Evolutionary conservation across 2,113 vertebrate species (phyloP).

Genomic region (Oreotrochilus melanogaster): DNA sequence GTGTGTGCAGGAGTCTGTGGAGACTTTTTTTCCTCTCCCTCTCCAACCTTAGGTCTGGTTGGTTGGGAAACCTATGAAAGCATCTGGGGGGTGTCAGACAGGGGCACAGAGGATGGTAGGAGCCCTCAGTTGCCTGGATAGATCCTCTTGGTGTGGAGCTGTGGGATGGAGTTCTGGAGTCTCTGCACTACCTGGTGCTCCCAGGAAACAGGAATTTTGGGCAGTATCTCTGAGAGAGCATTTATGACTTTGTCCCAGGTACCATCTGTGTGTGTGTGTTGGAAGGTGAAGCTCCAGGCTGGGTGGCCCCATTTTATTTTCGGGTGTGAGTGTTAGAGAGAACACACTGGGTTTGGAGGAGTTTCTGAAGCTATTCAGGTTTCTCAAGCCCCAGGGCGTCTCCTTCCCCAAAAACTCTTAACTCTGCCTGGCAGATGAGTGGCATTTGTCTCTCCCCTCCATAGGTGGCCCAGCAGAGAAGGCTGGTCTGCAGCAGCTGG

Average conservation of each 20-base stretch:
- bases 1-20: neutral
- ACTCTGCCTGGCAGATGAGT: neutral
- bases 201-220: accelerated
- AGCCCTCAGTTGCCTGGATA: neutral
- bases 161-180: neutral
- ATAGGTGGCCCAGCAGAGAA: constrained; percentile 91
- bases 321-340: neutral
- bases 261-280: accelerated
- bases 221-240: neutral
- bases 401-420: neutral
- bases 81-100: neutral
- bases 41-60: neutral
- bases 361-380: neutral
- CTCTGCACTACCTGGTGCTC: neutral
- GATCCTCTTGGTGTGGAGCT: neutral
- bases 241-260: neutral
- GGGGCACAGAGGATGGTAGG: neutral
- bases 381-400: neutral
- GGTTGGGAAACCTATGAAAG: neutral
- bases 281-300: neutral
- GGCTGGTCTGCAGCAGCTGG: constrained; percentile 91
- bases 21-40: neutral
- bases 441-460: neutral
- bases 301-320: neutral
- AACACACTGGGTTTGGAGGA: neutral